A percentile compares a stretch with the other conserved stretches of the same genome.
phyloP scores from a whole-genome alignment of 2,797 vertebrate genomes.

The Poeciliopsis turneri region DNA sequence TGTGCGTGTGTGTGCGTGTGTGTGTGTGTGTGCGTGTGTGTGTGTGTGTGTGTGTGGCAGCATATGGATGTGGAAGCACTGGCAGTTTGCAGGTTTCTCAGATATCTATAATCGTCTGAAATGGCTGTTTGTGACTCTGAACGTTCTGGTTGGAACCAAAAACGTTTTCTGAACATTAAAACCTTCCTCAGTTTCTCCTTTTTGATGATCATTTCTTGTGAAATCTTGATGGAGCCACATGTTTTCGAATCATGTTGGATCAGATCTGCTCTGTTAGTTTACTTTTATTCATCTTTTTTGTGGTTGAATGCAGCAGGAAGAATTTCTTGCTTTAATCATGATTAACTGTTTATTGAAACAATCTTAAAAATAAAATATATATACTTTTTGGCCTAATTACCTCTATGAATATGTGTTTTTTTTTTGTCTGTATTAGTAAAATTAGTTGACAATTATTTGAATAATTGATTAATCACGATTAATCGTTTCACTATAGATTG shows the following conservation, averaged over 20 bases:
- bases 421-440: no score
- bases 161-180: background rate
- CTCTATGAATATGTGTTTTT: no score
- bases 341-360: no score
- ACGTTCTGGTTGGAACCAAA: background rate
- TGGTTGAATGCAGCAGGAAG: no score
- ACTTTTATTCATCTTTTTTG: background rate
- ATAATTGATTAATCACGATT: no score
- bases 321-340: no score
- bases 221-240: background rate
- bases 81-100: conserved; percentile 6
- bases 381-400: no score
- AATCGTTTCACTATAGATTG: background rate
- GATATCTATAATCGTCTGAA: background rate
- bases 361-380: no score
- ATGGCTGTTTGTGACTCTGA: background rate
- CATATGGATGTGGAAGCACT: conserved; percentile 35
- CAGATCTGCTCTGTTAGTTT: background rate
- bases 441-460: no score
- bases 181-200: background rate
- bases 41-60: conserved; percentile 35
- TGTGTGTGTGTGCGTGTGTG: conserved; percentile 56
- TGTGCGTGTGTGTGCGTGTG: conserved; percentile 57
- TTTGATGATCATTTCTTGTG: background rate
- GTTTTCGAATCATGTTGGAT: background rate